Evolutionary conservation across 1,140 invertebrate genomes (phyloP), one percentile per base, ranked within the genome.

Genomic region (Zophobas morio): DNA sequence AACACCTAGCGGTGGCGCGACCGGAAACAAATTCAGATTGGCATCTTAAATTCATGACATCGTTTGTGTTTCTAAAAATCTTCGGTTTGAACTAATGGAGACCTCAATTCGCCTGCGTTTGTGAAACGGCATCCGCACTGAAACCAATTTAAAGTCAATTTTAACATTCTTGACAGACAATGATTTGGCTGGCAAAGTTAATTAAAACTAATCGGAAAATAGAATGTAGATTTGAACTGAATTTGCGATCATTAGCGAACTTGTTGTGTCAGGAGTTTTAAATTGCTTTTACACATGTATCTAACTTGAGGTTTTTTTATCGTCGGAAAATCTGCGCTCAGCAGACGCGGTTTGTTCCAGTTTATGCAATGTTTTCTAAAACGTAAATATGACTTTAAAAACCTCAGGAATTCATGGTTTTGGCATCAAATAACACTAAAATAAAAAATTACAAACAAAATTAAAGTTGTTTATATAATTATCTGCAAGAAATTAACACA

Each of bases 1-100:
- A 20, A 20, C 20, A 20, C 20, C 20, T 36, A 63, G 8, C 60
- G 20, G 39, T 40, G 60, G 60, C 60, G 37, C 20, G 60, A 6
- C 33, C 60, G 39, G 6, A 33, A 39, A 66, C n/a, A 6, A 8
- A 40, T 66, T 42, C 37, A 39, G 39, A 39, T 63, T 63, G 36
- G n/a, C 57, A 63, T 63, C 57, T 63, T 42, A 66, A 66, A 66
- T 66, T 66, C 60, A 66, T 66, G 60, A 66, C 56, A 20, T 66
- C 60, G 39, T 66, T 66, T 42, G 34, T 36, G 60, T 34, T 42
- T 66, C 60, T 6, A 66, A 54, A 66, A 66, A 66, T 66, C 37
- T 36, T 35, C 2, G 2, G n/a, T 39, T 60, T 37, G 56, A 60
- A 36, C 39, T 8, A 54, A 34, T 54, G 53, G 53, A 42, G 60